These are phyloP conservation scores for Acridotheres tristis DNA, from an alignment of 2,797 vertebrate genomes.

Conservation along the genomic window DNA sequence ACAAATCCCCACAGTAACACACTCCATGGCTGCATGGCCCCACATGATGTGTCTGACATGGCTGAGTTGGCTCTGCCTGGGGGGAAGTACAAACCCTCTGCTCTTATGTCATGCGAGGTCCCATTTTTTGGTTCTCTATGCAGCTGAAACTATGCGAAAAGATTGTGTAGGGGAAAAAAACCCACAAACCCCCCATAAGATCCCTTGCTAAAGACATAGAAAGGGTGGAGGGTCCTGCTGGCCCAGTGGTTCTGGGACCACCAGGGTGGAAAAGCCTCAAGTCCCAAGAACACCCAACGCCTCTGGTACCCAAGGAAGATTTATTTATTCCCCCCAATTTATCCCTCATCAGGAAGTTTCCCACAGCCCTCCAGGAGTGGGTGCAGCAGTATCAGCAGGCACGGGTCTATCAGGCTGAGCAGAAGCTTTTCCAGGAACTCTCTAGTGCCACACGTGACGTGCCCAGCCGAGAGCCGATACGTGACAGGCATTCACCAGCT, in stretches of 20 bases:
- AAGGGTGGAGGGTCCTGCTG: background rate
- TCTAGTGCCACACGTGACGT: slow-evolving; percentile 14
- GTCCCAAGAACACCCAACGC: background rate
- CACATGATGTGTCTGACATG: fast-evolving
- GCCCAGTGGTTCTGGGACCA: fast-evolving
- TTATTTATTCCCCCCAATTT: background rate
- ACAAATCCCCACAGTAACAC: background rate
- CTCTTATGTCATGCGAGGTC: background rate
- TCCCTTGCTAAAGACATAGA: background rate
- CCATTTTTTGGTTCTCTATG: background rate
- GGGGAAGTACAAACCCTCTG: background rate
- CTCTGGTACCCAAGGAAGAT: background rate
- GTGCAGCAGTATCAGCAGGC: slow-evolving; percentile 19
- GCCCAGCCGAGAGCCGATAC: background rate
- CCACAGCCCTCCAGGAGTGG: background rate
- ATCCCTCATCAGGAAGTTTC: background rate
- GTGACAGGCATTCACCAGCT: slow-evolving; percentile 40
- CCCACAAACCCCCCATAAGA: background rate
- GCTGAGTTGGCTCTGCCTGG: background rate
- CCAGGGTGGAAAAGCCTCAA: background rate
- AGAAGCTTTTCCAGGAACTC: slow-evolving; percentile 69
- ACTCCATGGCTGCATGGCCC: fast-evolving
- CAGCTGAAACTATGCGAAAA: background rate
- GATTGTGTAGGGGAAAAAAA: fast-evolving
- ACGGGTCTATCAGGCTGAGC: slow-evolving; percentile 50